These are phyloP conservation scores for Drosophila tripunctata DNA, from an alignment of 2,888 invertebrate genomes.

Conservation along the genomic window DNA sequence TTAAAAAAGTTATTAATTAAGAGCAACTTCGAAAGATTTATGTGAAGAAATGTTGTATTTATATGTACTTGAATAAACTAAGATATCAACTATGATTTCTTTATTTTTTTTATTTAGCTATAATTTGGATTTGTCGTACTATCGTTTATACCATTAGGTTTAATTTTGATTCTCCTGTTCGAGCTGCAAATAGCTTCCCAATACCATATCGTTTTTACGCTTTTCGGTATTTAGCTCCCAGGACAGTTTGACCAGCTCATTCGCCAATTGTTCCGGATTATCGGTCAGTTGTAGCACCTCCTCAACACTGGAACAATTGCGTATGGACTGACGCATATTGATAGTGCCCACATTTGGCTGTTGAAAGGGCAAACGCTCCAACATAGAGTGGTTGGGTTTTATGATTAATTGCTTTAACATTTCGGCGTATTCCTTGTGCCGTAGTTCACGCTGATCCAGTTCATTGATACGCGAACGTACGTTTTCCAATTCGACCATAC, in stretches of 20 bases:
- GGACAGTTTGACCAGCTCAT: slow-evolving; percentile 14
- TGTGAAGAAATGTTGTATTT: too few relatives aligned
- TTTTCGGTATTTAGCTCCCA: slow-evolving; percentile 21
- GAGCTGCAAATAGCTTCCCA: slow-evolving; percentile 27
- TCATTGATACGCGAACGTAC: slow-evolving; percentile 33
- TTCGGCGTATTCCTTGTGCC: slow-evolving; percentile 17
- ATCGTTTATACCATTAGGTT: neutral
- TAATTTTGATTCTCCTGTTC: slow-evolving; percentile 7
- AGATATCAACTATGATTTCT: too few relatives aligned
- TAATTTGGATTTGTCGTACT: too few relatives aligned
- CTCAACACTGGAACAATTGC: slow-evolving; percentile 31
- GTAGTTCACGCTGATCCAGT: slow-evolving; percentile 40
- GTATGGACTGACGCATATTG: slow-evolving; percentile 11
- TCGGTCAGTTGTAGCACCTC: slow-evolving; percentile 21
- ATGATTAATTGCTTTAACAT: slow-evolving; percentile 16
- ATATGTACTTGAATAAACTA: too few relatives aligned
- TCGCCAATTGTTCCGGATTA: slow-evolving; percentile 26
- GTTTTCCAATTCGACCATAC: slow-evolving; percentile 17
- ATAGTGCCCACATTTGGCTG: neutral
- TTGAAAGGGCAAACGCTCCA: slow-evolving; percentile 36
- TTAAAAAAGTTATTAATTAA: too few relatives aligned
- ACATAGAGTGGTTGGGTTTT: neutral
- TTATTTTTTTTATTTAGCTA: too few relatives aligned
- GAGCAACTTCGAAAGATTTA: too few relatives aligned
- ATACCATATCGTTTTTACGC: slow-evolving; percentile 16